phyloP scores from a whole-genome alignment of 2,797 vertebrate species.

The Psittacula echo region DNA sequence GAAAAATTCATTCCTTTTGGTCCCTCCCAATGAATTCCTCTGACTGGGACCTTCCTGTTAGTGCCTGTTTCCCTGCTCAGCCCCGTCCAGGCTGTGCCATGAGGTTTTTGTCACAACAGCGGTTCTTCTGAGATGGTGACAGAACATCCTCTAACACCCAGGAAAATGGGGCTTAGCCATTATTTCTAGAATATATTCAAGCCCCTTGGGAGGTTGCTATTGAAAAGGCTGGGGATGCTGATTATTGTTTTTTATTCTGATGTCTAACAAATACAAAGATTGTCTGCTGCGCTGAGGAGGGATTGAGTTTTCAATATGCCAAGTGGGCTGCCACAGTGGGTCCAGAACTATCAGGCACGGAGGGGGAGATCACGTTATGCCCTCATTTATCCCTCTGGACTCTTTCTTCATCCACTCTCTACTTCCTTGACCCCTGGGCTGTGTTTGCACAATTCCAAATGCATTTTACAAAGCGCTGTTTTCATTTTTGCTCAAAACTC shows the following conservation, averaged over 20 bases:
- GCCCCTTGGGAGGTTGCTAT: slow-evolving; percentile 68
- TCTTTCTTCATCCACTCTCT: slow-evolving; percentile 1
- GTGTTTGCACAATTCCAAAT: slow-evolving; percentile 53
- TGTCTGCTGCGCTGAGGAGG: not conserved
- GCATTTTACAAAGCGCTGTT: slow-evolving; percentile 45
- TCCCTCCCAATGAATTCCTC: slow-evolving; percentile 44
- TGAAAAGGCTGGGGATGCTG: slow-evolving; percentile 57
- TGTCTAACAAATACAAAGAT: slow-evolving; percentile 53
- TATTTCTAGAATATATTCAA: slow-evolving; percentile 67
- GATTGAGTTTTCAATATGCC: not conserved
- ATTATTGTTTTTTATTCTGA: slow-evolving; percentile 36
- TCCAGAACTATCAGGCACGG: not conserved
- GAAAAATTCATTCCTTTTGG: slow-evolving; percentile 39
- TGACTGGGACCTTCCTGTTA: slow-evolving; percentile 52
- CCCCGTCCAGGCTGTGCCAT: not conserved
- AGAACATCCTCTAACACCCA: slow-evolving; percentile 66
- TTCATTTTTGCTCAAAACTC: slow-evolving; percentile 70
- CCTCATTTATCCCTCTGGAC: slow-evolving; percentile 30
- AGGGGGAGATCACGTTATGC: slow-evolving; percentile 18
- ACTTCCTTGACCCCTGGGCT: slow-evolving; percentile 41
- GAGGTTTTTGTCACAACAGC: slow-evolving; percentile 63
- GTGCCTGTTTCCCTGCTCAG: slow-evolving; percentile 51
- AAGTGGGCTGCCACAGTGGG: not conserved
- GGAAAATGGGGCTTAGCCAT: slow-evolving; percentile 57
- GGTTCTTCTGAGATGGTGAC: slow-evolving; percentile 60